These are phyloP conservation scores for Galerucella calmariensis DNA, from an alignment of 2,888 invertebrate genomes.

Conservation along the genomic window DNA sequence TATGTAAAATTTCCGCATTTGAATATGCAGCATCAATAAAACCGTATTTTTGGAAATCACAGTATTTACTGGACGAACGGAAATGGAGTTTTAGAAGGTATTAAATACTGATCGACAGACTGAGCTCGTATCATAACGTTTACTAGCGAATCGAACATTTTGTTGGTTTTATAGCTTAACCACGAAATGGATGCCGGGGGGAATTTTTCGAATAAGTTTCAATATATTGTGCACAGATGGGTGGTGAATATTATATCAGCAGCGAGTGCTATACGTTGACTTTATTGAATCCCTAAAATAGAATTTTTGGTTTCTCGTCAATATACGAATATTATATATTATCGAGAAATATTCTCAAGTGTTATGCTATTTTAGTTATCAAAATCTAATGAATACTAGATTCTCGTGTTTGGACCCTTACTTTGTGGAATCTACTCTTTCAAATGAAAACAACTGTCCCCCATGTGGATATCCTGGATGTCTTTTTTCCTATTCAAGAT, in stretches of 20 bases:
- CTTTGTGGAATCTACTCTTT: too few species aligned
- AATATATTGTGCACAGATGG: background rate
- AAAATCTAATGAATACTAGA: too few species aligned
- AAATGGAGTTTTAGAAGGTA: background rate
- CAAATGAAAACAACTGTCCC: too few species aligned
- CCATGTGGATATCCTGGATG: too few species aligned
- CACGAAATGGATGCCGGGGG: constrained; percentile 1
- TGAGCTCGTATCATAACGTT: constrained; percentile 1
- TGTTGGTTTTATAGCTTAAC: background rate
- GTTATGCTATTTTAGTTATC: too few species aligned
- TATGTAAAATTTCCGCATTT: background rate
- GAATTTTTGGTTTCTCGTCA: background rate
- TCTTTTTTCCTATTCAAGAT: too few species aligned
- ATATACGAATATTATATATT: background rate
- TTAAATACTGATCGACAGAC: background rate
- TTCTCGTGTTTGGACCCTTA: too few species aligned
- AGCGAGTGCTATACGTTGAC: background rate
- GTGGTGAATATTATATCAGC: background rate
- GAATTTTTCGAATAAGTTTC: background rate
- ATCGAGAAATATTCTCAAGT: background rate
- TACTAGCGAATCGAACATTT: background rate
- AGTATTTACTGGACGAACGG: constrained; percentile 1
- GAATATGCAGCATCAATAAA: background rate
- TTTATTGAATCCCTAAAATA: background rate
- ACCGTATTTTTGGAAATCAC: background rate